phyloP scores from a whole-genome alignment of 2,888 invertebrate genomes.

The Latrodectus hesperus region DNA sequence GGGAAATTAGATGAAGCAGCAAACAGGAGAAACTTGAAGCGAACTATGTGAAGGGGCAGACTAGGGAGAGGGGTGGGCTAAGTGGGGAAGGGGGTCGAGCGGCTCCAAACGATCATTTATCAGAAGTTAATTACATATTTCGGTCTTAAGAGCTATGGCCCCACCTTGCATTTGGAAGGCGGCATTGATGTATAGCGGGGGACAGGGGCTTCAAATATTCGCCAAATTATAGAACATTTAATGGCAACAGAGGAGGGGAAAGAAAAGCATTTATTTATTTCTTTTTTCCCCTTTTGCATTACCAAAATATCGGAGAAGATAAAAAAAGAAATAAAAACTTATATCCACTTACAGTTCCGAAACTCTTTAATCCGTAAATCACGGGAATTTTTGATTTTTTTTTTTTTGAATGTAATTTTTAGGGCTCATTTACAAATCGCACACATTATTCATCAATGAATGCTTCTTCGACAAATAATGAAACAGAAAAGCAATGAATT shows the following conservation, averaged over 20 bases:
- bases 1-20: neutral
- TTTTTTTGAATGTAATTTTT: neutral
- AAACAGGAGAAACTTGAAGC: slow-evolving; percentile 19
- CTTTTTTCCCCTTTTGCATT: slow-evolving; percentile 15
- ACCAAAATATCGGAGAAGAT: neutral
- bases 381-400: neutral
- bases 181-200: slow-evolving; percentile 32
- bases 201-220: slow-evolving; percentile 5
- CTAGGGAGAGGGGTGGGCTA: slow-evolving; percentile 11
- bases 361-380: slow-evolving; percentile 25
- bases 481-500: too few relatives aligned
- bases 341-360: slow-evolving; percentile 16
- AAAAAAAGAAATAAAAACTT: neutral
- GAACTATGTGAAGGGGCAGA: slow-evolving; percentile 20
- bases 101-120: slow-evolving; percentile 62
- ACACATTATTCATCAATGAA: too few relatives aligned
- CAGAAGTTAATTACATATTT: slow-evolving; percentile 66
- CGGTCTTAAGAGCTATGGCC: slow-evolving; percentile 54
- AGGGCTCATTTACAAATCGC: too few relatives aligned
- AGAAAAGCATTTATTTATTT: neutral
- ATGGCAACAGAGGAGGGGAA: slow-evolving; percentile 15
- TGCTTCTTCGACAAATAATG: too few relatives aligned
- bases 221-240: slow-evolving; percentile 26
- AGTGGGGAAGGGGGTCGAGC: slow-evolving; percentile 6
- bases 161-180: slow-evolving; percentile 45